phyloP scores from a whole-genome alignment of 2,797 vertebrate genomes.

The Lacerta bilineata region DNA sequence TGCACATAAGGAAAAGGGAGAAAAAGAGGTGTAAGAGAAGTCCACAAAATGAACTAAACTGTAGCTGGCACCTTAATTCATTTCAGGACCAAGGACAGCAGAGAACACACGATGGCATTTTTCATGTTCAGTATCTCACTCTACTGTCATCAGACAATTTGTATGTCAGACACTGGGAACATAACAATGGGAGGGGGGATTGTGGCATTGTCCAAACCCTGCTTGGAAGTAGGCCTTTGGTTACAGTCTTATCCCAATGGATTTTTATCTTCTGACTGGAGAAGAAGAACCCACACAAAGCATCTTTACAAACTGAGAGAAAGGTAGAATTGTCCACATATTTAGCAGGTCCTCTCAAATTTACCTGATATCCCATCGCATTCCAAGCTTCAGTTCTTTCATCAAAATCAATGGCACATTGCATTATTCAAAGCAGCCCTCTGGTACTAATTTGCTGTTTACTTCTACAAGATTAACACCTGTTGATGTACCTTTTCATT shows the following conservation, averaged over 20 bases:
- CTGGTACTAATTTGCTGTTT: conserved; percentile 53
- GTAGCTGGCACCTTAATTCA: background rate
- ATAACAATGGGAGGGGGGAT: background rate
- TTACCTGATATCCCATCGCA: conserved; percentile 48
- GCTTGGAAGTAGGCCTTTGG: background rate
- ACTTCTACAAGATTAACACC: conserved; percentile 58
- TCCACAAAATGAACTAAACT: background rate
- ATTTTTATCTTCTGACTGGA: background rate
- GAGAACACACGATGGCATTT: background rate
- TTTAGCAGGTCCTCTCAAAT: conserved; percentile 30
- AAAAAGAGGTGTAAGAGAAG: too few species aligned
- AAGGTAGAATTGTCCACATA: background rate
- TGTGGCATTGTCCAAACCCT: background rate
- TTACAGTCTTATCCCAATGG: background rate
- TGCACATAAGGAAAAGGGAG: background rate
- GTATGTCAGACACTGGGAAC: background rate
- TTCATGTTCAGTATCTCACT: background rate
- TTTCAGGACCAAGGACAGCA: background rate
- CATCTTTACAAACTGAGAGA: background rate
- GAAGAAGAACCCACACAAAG: background rate
- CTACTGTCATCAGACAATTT: too few species aligned
- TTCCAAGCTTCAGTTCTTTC: conserved; percentile 55
- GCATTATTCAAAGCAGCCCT: conserved; percentile 65
- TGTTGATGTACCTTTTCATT: conserved; percentile 52
- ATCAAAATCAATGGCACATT: conserved; percentile 41